Percentiles rank a stretch among this genome's conserved stretches.
phyloP scores from a whole-genome alignment of 2,888 invertebrate genomes.

The Pasiphila rectangulata region DNA sequence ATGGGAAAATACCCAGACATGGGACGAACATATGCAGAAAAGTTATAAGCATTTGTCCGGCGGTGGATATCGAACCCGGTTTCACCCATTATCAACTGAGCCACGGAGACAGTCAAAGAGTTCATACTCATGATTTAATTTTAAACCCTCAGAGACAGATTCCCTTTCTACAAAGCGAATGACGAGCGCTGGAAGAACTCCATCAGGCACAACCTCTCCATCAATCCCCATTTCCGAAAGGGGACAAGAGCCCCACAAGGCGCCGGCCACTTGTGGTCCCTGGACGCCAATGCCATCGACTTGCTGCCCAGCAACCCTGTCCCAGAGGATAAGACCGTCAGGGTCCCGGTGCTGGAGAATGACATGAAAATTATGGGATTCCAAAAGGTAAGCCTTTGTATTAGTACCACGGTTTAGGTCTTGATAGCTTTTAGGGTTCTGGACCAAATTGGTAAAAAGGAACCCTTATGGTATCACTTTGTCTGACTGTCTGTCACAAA shows the following conservation, averaged over 20 bases:
- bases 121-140: too few relatives aligned
- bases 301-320: constrained; percentile 55
- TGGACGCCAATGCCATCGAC: constrained; percentile 83
- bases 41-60: too few relatives aligned
- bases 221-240: constrained; percentile 94
- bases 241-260: constrained; percentile 92
- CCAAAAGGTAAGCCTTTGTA: constrained; percentile 58
- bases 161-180: constrained; percentile 93
- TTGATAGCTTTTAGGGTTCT: too few relatives aligned
- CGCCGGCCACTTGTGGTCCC: constrained; percentile 94
- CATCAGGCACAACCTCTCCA: constrained; percentile 93
- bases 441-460: too few relatives aligned
- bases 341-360: constrained; percentile 34
- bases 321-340: constrained; percentile 46
- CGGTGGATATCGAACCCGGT: too few relatives aligned
- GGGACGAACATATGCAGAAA: too few relatives aligned
- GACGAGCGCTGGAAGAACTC: constrained; percentile 97
- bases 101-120: too few relatives aligned
- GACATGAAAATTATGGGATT: constrained; percentile 56
- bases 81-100: too few relatives aligned
- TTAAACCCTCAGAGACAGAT: constrained; percentile 91
- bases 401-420: too few relatives aligned
- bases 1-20: too few relatives aligned
- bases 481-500: too few relatives aligned
- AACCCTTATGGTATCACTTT: too few relatives aligned